A percentile compares a stretch with the other conserved stretches of the same genome.
Evolutionary conservation across 2,113 vertebrate species (phyloP).

Genomic region (Pseudonaja textilis): DNA sequence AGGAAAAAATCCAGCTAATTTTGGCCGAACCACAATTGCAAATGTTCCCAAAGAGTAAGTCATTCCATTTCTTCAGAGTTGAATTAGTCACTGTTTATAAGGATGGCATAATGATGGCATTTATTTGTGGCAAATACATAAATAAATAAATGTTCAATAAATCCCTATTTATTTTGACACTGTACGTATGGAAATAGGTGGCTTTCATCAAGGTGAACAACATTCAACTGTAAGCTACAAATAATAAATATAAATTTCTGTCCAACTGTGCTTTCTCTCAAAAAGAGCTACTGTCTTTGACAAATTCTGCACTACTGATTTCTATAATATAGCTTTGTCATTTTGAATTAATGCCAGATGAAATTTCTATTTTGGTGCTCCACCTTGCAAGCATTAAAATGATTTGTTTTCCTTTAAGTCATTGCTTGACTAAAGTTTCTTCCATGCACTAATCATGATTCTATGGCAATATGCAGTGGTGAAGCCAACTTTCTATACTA

Average conservation of each 20-base stretch:
- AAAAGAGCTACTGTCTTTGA: not conserved
- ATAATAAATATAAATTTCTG: not conserved
- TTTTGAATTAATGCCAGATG: not conserved
- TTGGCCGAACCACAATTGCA: conserved; percentile 91
- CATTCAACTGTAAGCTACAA: not conserved
- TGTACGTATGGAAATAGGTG: not conserved
- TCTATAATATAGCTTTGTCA: not conserved
- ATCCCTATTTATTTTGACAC: not conserved
- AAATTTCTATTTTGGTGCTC: not conserved
- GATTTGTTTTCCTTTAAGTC: not conserved
- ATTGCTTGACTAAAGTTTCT: not conserved
- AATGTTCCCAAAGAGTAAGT: conserved; percentile 91
- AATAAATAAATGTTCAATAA: not conserved
- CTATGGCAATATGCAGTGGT: not conserved
- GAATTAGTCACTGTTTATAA: not conserved
- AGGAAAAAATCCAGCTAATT: conserved; percentile 88
- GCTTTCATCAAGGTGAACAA: not conserved
- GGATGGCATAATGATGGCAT: not conserved
- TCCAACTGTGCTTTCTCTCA: not conserved
- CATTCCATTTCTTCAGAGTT: not conserved
- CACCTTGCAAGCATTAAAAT: not conserved
- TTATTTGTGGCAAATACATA: not conserved
- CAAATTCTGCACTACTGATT: not conserved
- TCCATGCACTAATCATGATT: not conserved
- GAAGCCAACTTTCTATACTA: not conserved